Evolutionary conservation across 2,888 invertebrate species (phyloP), one percentile per base, ranked within the genome.

Genomic region (Lysandra coridon): DNA sequence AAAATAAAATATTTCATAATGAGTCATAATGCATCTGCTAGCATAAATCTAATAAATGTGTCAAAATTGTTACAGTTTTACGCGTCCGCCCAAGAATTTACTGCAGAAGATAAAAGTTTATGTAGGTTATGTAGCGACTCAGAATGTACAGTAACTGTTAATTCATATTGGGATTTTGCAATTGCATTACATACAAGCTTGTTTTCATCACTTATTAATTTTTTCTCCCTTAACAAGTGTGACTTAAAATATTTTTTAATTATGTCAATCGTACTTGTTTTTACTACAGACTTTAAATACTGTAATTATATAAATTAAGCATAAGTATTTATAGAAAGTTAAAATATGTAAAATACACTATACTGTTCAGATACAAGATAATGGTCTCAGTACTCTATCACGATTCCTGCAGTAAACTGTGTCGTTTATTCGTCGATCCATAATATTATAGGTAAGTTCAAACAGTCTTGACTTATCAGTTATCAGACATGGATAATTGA

Each of bases 1-100:
- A 80, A 97, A 97, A 88, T 86, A 92, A 89, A 83, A 82, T 79
- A 81, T 80, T 82, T 75, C 83, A 85, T 83, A 83, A 82, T 85
- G 82, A 84, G 81, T 80, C 80, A 80, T 79, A 81, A 82, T 79
- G 84, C 87, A 86, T 87, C 85, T 88, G 88, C 83, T 84, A 78
- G 82, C 84, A 88, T 89, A 88, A 89, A 89, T 89, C 87, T 84
- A 44, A 82, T 83, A 86, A 86, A 87, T 85, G 83, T 90, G 88
- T 87, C 88, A 89, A 87, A 88, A 84, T 86, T 84, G 83, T 81
- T 85, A 86, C 89, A 89, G 88, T 88, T 90, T 88, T 87, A 87
- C 86, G 86, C 85, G 83, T 83, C 84, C 86, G 86, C 88, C 88
- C 87, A 85, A 88, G 86, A 86, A 84, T 88, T 90, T 85, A 87